Percentiles rank a stretch among this genome's conserved stretches.
Conservation (phyloP, 2,113 vertebrate genomes). For the Hydropotes inermis region DNA sequence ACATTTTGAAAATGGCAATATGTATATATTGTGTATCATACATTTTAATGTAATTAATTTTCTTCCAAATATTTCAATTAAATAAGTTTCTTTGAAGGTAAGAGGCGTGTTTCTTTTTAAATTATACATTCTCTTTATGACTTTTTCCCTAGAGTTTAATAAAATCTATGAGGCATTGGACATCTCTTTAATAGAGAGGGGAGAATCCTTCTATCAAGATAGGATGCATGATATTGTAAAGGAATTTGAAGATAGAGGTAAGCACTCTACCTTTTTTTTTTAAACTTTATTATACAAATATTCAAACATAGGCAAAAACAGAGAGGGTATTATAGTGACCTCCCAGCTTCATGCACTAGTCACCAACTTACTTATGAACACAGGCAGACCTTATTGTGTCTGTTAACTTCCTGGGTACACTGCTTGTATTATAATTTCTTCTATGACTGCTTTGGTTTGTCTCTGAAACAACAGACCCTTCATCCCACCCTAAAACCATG, state of each 20-base stretch:
- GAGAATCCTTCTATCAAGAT: slow-evolving; percentile 95
- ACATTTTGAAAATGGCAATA: background rate
- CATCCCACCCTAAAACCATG: background rate
- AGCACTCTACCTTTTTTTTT: background rate
- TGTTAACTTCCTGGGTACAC: background rate
- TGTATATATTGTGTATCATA: background rate
- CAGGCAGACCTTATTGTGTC: background rate
- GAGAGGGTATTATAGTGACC: background rate
- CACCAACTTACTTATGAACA: background rate
- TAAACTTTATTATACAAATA: background rate
- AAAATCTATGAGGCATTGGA: slow-evolving; percentile 93
- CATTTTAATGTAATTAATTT: background rate
- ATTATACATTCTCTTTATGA: slow-evolving; percentile 2
- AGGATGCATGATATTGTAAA: slow-evolving; percentile 90
- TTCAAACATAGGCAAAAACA: background rate
- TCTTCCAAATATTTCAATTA: background rate
- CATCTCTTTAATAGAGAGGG: slow-evolving; percentile 88
- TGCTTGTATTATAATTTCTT: background rate
- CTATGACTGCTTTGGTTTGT: background rate
- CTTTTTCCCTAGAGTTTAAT: slow-evolving; percentile 89
- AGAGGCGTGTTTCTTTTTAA: background rate
- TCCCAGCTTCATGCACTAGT: background rate
- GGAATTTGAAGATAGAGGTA: slow-evolving; percentile 90
- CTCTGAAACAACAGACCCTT: background rate
- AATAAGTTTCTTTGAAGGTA: background rate